These are phyloP conservation scores for Silurus lanzhouensis DNA, from an alignment of 2,797 vertebrate genomes.

Conservation along the genomic window DNA sequence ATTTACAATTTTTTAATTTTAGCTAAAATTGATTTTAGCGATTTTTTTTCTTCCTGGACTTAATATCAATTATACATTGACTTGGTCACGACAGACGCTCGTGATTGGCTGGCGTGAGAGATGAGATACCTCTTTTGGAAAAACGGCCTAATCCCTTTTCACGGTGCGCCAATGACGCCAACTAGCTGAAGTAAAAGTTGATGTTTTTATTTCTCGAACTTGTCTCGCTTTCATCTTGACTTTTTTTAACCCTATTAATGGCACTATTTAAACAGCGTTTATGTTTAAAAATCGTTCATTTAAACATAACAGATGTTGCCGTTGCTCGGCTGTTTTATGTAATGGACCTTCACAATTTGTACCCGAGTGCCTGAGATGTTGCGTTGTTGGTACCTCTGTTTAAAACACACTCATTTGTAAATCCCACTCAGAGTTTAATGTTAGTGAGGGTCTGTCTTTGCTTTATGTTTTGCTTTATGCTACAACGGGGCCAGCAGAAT, in stretches of 20 bases:
- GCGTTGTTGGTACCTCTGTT: not conserved
- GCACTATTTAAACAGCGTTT: not conserved
- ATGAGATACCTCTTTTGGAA: not conserved
- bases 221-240: not conserved
- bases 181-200: not conserved
- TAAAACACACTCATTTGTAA: not conserved
- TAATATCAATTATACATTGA: too few species aligned
- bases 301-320: not conserved
- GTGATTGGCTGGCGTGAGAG: not conserved
- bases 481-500: slow-evolving; percentile 69
- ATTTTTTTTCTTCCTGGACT: too few species aligned
- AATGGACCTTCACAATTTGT: not conserved
- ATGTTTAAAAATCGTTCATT: not conserved
- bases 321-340: not conserved
- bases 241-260: not conserved
- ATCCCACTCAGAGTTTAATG: not conserved
- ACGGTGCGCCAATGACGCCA: not conserved
- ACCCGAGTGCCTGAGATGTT: not conserved
- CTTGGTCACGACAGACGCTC: too few species aligned
- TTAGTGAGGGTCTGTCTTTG: slow-evolving; percentile 35
- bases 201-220: not conserved
- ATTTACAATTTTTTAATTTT: too few species aligned
- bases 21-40: too few species aligned
- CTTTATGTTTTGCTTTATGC: slow-evolving; percentile 50
- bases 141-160: not conserved